Conservation (phyloP, 2,888 invertebrate genomes). For the Micropterix aruncella region DNA sequence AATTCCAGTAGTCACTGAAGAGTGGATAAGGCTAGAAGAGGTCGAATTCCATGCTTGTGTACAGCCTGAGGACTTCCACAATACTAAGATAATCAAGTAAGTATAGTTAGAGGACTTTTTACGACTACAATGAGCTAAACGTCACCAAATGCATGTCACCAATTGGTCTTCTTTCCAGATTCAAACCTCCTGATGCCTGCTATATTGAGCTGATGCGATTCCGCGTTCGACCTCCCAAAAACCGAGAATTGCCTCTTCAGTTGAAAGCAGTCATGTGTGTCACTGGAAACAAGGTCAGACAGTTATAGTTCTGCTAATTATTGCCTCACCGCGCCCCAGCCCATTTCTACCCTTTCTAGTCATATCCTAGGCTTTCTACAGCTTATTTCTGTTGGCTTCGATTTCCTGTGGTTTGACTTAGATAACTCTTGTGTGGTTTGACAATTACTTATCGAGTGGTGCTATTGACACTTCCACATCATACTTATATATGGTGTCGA, state of each 20-base stretch:
- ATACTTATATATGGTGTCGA: too few relatives aligned
- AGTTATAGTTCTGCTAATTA: too few relatives aligned
- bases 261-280: slow-evolving; percentile 82
- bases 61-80: slow-evolving; percentile 79
- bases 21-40: slow-evolving; percentile 95
- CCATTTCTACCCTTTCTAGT: too few relatives aligned
- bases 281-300: slow-evolving; percentile 61
- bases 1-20: slow-evolving; percentile 95
- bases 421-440: too few relatives aligned
- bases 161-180: too few relatives aligned
- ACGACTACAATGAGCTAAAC: slow-evolving; percentile 3
- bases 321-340: too few relatives aligned
- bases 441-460: too few relatives aligned
- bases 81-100: slow-evolving; percentile 73
- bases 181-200: slow-evolving; percentile 94
- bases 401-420: too few relatives aligned
- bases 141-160: too few relatives aligned
- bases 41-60: slow-evolving; percentile 92
- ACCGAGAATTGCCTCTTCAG: slow-evolving; percentile 92
- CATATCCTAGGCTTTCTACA: too few relatives aligned
- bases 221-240: slow-evolving; percentile 87
- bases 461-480: too few relatives aligned
- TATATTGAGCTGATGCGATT: slow-evolving; percentile 95
- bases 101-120: slow-evolving; percentile 11
- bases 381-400: too few relatives aligned